Percentiles rank a stretch among this genome's conserved stretches.
Conservation (phyloP, 2,797 vertebrate species). For the Glossophaga mutica region DNA sequence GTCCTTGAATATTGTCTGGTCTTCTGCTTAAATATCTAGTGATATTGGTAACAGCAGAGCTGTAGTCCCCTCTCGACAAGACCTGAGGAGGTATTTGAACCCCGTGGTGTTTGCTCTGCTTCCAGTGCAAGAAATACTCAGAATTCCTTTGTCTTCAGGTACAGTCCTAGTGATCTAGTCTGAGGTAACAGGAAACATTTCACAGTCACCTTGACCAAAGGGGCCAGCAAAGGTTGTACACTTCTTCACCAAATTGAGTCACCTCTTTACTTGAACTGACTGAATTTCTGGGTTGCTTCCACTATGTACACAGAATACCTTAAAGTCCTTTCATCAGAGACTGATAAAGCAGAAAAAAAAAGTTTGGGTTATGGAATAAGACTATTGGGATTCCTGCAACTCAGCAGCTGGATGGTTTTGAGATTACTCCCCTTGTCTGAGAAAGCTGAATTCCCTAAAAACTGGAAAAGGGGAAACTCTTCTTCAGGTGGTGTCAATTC, state of each 20-base stretch:
- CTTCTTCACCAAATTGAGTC: background rate
- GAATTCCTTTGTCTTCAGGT: background rate
- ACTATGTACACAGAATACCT: background rate
- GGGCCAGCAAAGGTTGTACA: background rate
- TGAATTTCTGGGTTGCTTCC: background rate
- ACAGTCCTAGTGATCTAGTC: background rate
- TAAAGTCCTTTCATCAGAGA: background rate
- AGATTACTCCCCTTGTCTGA: background rate
- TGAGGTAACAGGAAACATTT: background rate
- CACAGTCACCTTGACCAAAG: background rate
- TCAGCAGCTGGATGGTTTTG: background rate
- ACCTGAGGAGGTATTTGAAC: background rate
- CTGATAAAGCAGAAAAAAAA: background rate
- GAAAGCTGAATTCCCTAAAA: background rate
- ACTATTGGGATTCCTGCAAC: background rate
- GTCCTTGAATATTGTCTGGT: background rate
- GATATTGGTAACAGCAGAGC: background rate
- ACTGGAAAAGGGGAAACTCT: background rate
- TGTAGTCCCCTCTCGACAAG: background rate
- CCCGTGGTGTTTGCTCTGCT: background rate
- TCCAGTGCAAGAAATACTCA: background rate
- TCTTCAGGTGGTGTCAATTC: rapidly evolving
- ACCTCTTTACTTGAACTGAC: background rate
- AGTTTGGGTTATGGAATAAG: background rate
- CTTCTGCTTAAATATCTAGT: background rate